Evolutionary conservation across 2,888 invertebrate genomes (phyloP).

Genomic region (Drosophila niveifrons): DNA sequence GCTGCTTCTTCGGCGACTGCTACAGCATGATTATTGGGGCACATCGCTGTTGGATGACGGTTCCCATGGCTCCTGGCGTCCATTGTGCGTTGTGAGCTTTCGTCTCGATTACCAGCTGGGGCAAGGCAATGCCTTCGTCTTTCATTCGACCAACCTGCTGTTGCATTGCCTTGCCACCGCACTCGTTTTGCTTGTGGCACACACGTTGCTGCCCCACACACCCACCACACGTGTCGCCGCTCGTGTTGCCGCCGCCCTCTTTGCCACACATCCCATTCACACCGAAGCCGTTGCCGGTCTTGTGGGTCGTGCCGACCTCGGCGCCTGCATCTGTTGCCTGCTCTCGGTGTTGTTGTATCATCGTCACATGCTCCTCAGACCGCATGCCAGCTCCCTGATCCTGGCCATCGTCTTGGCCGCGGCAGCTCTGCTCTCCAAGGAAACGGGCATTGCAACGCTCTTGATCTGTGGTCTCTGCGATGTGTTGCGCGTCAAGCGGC

Average conservation of each 20-base stretch:
- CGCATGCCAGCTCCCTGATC: constrained; percentile 86
- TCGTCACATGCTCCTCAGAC: constrained; percentile 88
- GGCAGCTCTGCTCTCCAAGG: constrained; percentile 96
- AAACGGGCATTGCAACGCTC: constrained; percentile 96
- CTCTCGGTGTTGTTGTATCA: constrained; percentile 93
- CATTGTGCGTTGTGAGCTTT: constrained; percentile 94
- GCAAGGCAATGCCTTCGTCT: constrained; percentile 88
- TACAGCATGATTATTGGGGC: constrained; percentile 99
- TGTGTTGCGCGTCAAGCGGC: neutral
- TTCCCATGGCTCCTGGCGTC: constrained; percentile 98
- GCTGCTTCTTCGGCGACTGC: constrained; percentile 86
- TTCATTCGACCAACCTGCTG: constrained; percentile 93
- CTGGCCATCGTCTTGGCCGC: constrained; percentile 89
- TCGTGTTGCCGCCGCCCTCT: constrained; percentile 16
- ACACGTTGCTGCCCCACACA: constrained; percentile 85
- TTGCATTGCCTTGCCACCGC: constrained; percentile 91
- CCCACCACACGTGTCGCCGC: constrained; percentile 25
- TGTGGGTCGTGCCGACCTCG: constrained; percentile 98
- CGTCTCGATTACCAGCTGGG: constrained; percentile 92
- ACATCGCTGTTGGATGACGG: constrained; percentile 96
- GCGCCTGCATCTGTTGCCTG: constrained; percentile 96
- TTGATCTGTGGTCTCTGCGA: constrained; percentile 89
- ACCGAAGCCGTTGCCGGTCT: constrained; percentile 96
- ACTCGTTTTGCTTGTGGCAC: constrained; percentile 1
- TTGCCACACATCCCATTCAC: constrained; percentile 8